These are phyloP conservation scores for Eilema caniola DNA, from an alignment of 2,888 invertebrate genomes.

Conservation along the genomic window DNA sequence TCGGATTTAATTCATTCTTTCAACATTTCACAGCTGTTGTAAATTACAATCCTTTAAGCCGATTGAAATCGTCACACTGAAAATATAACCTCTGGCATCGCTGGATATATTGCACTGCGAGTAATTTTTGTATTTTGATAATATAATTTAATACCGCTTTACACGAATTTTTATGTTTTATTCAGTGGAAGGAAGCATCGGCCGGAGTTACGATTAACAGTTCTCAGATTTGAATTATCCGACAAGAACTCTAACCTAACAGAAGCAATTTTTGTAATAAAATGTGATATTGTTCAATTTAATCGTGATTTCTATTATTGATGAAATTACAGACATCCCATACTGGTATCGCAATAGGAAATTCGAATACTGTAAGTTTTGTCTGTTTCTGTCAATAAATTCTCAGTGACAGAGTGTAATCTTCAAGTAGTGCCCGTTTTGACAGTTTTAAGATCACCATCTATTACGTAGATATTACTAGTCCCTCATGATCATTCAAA, in stretches of 20 bases:
- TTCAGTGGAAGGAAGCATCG: neutral
- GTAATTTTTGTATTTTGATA: neutral
- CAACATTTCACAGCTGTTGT: slow-evolving; percentile 25
- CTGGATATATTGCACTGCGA: neutral
- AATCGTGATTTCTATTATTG: too few relatives aligned
- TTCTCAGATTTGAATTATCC: too few relatives aligned
- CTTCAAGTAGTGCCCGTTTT: neutral
- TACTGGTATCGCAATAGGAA: too few relatives aligned
- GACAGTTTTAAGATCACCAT: neutral
- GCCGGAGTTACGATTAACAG: too few relatives aligned
- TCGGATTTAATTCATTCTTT: slow-evolving; percentile 16
- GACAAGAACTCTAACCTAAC: too few relatives aligned
- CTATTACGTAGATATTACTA: neutral
- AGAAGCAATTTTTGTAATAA: too few relatives aligned
- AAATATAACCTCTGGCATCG: neutral
- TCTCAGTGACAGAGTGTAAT: neutral
- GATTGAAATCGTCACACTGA: neutral
- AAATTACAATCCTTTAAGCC: slow-evolving; percentile 19
- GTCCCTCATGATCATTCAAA: neutral
- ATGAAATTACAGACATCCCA: too few relatives aligned
- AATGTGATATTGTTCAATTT: too few relatives aligned
- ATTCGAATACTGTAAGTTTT: neutral
- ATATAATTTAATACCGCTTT: neutral
- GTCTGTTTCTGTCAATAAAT: too few relatives aligned
- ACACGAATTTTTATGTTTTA: neutral